Evolutionary conservation across 2,797 vertebrate genomes (phyloP).

Genomic region (Echiichthys vipera): DNA sequence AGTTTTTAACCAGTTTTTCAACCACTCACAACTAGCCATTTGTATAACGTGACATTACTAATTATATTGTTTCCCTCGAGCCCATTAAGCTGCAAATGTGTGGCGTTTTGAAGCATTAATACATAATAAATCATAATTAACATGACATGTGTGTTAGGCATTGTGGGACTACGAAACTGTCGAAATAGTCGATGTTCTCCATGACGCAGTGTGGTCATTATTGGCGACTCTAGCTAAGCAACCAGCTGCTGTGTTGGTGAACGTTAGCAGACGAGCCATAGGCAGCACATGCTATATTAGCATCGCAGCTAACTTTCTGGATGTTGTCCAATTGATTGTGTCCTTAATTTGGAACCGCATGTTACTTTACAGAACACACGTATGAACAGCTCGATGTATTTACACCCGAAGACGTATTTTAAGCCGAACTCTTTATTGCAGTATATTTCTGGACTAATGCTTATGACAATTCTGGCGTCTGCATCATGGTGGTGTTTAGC

Average conservation of each 20-base stretch:
- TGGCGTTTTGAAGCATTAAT: too few species aligned
- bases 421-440: background rate
- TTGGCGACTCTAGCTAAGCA: slow-evolving; percentile 50
- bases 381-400: fast-evolving
- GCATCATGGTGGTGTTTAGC: slow-evolving; percentile 32
- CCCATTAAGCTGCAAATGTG: too few species aligned
- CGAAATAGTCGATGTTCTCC: slow-evolving; percentile 6
- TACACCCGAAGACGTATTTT: background rate
- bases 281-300: slow-evolving; percentile 68
- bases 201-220: slow-evolving; percentile 19
- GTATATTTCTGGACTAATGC: background rate
- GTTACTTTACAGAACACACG: background rate
- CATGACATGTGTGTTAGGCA: background rate
- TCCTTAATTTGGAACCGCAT: slow-evolving; percentile 38
- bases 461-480: slow-evolving; percentile 1
- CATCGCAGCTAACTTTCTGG: slow-evolving; percentile 71
- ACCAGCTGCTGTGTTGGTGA: slow-evolving; percentile 48
- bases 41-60: too few species aligned
- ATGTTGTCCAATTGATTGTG: slow-evolving; percentile 69
- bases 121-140: too few species aligned
- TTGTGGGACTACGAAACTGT: slow-evolving; percentile 16
- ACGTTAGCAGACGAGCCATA: slow-evolving; percentile 57
- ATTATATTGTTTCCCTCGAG: too few species aligned
- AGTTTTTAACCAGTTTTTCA: slow-evolving; percentile 11
- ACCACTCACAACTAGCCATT: too few species aligned